Percentiles rank a stretch among this genome's conserved stretches.
Evolutionary conservation across 2,888 invertebrate species (phyloP).

Genomic region (Lamellibrachia columna): DNA sequence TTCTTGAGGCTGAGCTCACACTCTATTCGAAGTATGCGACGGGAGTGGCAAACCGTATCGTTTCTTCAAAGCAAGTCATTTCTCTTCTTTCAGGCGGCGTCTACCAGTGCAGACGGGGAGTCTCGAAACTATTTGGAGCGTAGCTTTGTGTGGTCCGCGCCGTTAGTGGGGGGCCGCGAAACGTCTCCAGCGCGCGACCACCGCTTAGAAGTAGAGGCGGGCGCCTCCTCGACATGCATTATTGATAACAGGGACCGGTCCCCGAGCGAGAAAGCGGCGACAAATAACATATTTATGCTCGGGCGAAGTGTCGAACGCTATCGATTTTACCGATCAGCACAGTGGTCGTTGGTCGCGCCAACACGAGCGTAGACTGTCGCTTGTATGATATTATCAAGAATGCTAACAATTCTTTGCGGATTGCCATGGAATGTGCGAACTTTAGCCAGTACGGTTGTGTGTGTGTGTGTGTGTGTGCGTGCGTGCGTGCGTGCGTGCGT

Average conservation of each 20-base stretch:
- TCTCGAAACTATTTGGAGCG: not conserved
- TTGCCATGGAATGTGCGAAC: not conserved
- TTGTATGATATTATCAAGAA: not conserved
- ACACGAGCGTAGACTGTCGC: not conserved
- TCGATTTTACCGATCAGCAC: slow-evolving; percentile 1
- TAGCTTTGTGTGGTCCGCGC: not conserved
- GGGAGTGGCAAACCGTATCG: not conserved
- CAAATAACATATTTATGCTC: slow-evolving; percentile 10
- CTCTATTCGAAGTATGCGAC: not conserved
- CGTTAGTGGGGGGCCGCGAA: not conserved
- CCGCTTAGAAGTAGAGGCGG: not conserved
- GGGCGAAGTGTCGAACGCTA: not conserved
- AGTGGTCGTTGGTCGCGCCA: not conserved
- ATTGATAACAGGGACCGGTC: slow-evolving; percentile 1
- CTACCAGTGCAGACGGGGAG: not conserved
- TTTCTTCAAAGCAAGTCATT: not conserved
- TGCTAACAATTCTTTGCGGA: not conserved
- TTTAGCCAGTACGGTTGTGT: not conserved
- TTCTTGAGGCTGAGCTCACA: not conserved
- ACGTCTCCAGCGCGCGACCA: not conserved
- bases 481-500: not conserved
- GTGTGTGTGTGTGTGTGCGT: not conserved
- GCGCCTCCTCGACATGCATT: not conserved
- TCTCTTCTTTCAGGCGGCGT: not conserved
- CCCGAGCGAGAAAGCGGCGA: slow-evolving; percentile 10